Evolutionary conservation across 2,113 vertebrate species (phyloP).

Genomic region (Rattus norvegicus): DNA sequence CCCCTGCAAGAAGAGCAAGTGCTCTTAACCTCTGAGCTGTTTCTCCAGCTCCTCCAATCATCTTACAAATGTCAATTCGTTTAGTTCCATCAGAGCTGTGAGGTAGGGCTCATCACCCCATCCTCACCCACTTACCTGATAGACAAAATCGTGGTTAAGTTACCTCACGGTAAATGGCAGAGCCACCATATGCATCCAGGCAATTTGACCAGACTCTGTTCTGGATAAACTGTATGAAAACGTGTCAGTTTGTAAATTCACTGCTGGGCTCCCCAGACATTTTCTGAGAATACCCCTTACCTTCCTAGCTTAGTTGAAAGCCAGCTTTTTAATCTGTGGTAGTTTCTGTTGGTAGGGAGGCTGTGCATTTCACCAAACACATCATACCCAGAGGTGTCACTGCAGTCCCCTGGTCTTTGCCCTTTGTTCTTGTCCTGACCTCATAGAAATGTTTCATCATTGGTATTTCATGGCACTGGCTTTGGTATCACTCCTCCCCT

Average conservation of each 20-base stretch:
- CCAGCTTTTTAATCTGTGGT: no score
- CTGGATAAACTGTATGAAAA: not conserved
- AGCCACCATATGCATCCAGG: not conserved
- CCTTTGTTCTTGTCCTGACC: not conserved
- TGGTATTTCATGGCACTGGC: not conserved
- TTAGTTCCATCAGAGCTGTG: not conserved
- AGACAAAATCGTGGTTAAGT: not conserved
- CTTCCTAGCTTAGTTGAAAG: not conserved
- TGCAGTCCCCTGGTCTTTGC: not conserved
- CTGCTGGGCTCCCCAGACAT: not conserved
- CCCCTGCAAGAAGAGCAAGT: not conserved
- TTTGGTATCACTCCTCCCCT: not conserved
- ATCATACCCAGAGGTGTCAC: not conserved
- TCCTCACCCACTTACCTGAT: not conserved
- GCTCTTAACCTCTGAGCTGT: not conserved
- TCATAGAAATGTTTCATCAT: not conserved
- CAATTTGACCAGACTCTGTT: not conserved
- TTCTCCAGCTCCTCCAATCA: not conserved
- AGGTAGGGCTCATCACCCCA: not conserved
- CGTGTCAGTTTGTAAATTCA: not conserved
- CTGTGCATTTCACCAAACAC: not conserved
- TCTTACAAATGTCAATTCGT: not conserved
- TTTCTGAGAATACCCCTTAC: not conserved
- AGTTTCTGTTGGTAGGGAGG: not conserved
- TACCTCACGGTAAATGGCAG: not conserved